Conservation (phyloP, 2,113 vertebrate species). For the Pelobates fuscus region DNA sequence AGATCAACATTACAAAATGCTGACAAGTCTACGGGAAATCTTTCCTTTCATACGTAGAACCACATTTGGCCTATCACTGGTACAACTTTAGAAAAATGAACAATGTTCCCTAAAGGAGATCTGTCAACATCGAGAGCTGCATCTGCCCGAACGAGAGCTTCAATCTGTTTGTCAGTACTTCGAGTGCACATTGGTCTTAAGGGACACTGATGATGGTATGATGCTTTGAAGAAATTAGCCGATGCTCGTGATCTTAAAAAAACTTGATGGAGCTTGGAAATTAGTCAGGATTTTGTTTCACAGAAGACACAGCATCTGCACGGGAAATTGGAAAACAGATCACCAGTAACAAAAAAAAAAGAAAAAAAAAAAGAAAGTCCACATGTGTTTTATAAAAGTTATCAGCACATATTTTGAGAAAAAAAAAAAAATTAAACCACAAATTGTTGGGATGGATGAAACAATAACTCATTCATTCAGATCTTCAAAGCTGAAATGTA, state of each 20-base stretch:
- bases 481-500: background rate
- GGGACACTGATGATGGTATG: slow-evolving; percentile 55
- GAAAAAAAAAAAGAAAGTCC: slow-evolving; percentile 31
- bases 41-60: slow-evolving; percentile 53
- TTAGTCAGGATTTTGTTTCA: slow-evolving; percentile 55
- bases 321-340: slow-evolving; percentile 61
- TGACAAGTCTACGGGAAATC: slow-evolving; percentile 56
- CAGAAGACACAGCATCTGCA: slow-evolving; percentile 51
- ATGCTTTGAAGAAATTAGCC: slow-evolving; percentile 58
- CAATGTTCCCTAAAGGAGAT: slow-evolving; percentile 54
- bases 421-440: background rate
- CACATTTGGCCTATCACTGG: slow-evolving; percentile 47
- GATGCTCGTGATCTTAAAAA: slow-evolving; percentile 41
- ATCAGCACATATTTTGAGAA: background rate
- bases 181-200: slow-evolving; percentile 50
- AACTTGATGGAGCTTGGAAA: slow-evolving; percentile 48
- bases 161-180: slow-evolving; percentile 46
- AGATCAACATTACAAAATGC: slow-evolving; percentile 55
- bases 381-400: slow-evolving; percentile 35
- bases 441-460: background rate
- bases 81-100: slow-evolving; percentile 52
- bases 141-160: slow-evolving; percentile 52
- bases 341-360: slow-evolving; percentile 33
- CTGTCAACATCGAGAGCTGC: slow-evolving; percentile 55
- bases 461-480: background rate